Evolutionary conservation across 2,113 vertebrate species (phyloP).

Genomic region (Vulpes vulpes): DNA sequence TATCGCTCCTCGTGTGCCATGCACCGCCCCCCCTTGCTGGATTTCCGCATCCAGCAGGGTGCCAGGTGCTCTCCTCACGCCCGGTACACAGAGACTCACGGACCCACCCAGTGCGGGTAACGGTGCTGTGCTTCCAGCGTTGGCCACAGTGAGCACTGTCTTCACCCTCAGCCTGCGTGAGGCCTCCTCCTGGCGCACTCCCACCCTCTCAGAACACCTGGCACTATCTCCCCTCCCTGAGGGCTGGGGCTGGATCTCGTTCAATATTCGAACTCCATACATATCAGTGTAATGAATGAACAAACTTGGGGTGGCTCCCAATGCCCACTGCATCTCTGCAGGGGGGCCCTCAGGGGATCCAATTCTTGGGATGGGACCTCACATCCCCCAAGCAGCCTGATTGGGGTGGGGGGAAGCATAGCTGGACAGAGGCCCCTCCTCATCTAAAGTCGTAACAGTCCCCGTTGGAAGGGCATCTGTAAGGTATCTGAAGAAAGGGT

Average conservation of each 20-base stretch:
- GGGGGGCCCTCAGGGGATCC: too few species aligned
- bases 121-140: neutral
- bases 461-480: neutral
- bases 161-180: neutral
- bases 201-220: neutral
- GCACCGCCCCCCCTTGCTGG: neutral
- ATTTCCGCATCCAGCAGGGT: fast-evolving
- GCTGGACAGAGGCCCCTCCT: neutral
- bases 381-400: neutral
- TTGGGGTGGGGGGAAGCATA: fast-evolving
- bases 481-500: neutral
- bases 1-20: fast-evolving
- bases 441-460: fast-evolving
- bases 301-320: fast-evolving
- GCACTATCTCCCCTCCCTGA: neutral
- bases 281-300: neutral
- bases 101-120: fast-evolving
- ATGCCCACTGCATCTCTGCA: fast-evolving
- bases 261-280: neutral
- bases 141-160: neutral
- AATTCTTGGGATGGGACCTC: neutral
- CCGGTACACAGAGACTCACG: neutral
- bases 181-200: neutral
- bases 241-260: neutral
- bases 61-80: neutral